Evolutionary conservation across 1,140 invertebrate genomes (phyloP), one percentile per base, ranked within the genome.

Genomic region (Colletes latitarsis): DNA sequence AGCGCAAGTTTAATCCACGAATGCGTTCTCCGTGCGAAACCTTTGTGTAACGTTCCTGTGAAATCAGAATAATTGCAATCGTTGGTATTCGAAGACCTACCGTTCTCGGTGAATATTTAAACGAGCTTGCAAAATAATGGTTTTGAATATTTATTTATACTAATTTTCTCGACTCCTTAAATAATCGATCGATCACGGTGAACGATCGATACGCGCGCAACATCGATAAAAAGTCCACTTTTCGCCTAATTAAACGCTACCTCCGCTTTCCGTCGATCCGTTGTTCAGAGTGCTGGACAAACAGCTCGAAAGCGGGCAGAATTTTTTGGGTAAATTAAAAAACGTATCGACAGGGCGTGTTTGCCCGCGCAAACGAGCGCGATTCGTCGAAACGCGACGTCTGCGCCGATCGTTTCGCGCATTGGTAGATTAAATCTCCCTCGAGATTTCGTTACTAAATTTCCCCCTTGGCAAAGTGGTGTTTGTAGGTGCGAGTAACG

Each of bases 401-500:
- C 30, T 30, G 30, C 30, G 30, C 30, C 30, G 30, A 30, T 30
- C 30, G 30, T 30, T 30, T 30, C 30, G 30, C 30, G 30, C 30
- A 73, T 73, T 78, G 21, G 69, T 78, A 73, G 77, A 79, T 79
- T 57, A 64, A 79, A 69, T 73, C 57, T 70, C 67, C 55, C 67
- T 70, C 57, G 67, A 70, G 57, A 52, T 64, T 30, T 73, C 30
- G 49, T 21, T n/a, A 41, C 6, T 46, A 55, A 79, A 73, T 55
- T 52, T 67, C 64, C 64, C 49, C 46, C 69, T 52, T 52, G 67
- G 68, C 68, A 58, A 49, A 49, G 63, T 55, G 43, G 69, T 60
- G 21, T 70, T 60, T 21, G n/a, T 46, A 46, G 46, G 41, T 78
- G 68, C 69, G 63, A 67, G 43, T 73, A 64, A 63, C 67, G n/a